These are phyloP conservation scores for Drosophila eugracilis DNA, from an alignment of 1,140 invertebrate species.

Conservation along the genomic window DNA sequence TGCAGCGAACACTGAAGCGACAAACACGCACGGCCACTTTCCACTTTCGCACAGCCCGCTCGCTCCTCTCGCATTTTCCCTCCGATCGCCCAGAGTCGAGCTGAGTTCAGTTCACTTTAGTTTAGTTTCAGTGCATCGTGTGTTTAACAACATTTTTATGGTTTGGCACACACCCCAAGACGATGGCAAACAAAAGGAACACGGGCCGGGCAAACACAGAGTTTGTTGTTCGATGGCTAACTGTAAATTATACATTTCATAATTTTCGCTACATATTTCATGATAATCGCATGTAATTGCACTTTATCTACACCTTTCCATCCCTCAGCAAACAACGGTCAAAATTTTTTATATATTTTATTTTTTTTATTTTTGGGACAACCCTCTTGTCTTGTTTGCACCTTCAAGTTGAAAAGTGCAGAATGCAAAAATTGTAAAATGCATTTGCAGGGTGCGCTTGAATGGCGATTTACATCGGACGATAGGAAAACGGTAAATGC, in stretches of 20 bases:
- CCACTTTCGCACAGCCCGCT: constrained; percentile 4
- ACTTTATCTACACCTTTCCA: constrained; percentile 84
- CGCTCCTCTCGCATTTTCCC: constrained; percentile 13
- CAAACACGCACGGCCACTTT: constrained; percentile 75
- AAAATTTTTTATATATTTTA: constrained; percentile 7
- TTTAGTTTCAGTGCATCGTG: constrained; percentile 36
- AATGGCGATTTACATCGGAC: constrained; percentile 71
- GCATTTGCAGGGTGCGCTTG: constrained; percentile 64
- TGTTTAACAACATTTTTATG: constrained; percentile 85
- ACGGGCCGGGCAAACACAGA: constrained; percentile 10
- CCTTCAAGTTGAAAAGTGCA: constrained; percentile 31
- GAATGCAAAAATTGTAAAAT: constrained; percentile 26
- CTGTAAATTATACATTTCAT: constrained; percentile 85
- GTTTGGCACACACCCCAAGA: constrained; percentile 84
- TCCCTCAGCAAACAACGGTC: constrained; percentile 74
- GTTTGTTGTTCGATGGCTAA: constrained; percentile 56
- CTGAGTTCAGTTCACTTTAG: not conserved
- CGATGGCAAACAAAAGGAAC: constrained; percentile 30
- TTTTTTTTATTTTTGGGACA: constrained; percentile 4
- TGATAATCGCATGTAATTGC: constrained; percentile 85
- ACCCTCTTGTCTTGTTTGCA: constrained; percentile 30
- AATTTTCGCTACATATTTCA: constrained; percentile 82
- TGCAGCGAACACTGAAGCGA: constrained; percentile 53
- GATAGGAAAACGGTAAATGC: constrained; percentile 77
- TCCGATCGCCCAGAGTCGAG: not conserved